These are phyloP conservation scores for Otocyon megalotis DNA, from an alignment of 2,113 vertebrate genomes.

Conservation along the genomic window DNA sequence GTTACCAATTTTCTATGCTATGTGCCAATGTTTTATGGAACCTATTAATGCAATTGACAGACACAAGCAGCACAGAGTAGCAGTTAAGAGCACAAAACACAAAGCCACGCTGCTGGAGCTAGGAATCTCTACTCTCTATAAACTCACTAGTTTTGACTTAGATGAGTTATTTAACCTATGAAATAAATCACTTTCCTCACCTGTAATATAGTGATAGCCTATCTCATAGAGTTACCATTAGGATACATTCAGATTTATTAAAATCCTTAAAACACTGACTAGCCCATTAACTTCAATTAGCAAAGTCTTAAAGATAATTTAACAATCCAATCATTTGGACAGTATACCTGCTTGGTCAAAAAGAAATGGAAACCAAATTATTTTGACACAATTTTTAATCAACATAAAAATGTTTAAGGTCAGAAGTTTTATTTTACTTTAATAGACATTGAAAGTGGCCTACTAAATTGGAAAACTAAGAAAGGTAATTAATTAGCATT, in stretches of 20 bases:
- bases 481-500: neutral
- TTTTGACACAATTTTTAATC: slow-evolving; percentile 30
- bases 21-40: neutral
- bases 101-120: neutral
- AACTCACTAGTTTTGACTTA: neutral
- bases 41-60: neutral
- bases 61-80: neutral
- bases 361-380: slow-evolving; percentile 20
- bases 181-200: neutral
- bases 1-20: neutral
- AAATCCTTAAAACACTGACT: neutral
- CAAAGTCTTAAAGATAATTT: neutral
- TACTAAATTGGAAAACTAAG: slow-evolving; percentile 13
- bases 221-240: neutral
- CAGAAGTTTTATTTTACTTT: slow-evolving; percentile 43
- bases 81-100: neutral
- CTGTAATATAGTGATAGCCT: neutral
- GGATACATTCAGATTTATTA: neutral
- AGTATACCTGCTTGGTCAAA: neutral
- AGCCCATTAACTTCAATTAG: neutral
- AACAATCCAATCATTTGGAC: neutral
- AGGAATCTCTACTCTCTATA: neutral
- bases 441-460: neutral
- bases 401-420: slow-evolving; percentile 21
- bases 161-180: neutral